These are phyloP conservation scores for Megastigmus dorsalis DNA, from an alignment of 2,888 invertebrate genomes.

Conservation along the genomic window DNA sequence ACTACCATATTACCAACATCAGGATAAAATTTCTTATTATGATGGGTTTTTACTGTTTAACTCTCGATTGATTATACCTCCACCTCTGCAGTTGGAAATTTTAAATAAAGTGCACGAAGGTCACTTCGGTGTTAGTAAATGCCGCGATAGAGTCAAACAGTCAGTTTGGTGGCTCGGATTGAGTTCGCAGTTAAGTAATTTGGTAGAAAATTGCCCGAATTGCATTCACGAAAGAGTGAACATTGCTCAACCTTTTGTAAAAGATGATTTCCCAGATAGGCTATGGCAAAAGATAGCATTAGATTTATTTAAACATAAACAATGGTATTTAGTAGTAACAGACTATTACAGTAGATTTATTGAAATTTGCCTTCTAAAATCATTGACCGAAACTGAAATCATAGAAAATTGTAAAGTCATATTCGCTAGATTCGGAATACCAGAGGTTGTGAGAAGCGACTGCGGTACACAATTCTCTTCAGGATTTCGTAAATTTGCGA, in stretches of 20 bases:
- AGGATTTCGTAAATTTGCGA: conserved; percentile 49
- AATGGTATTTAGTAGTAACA: conserved; percentile 24
- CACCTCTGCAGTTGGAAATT: conserved; percentile 20
- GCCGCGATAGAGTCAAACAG: background rate
- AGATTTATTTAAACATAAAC: background rate
- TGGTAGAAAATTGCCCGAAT: background rate
- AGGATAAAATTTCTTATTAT: conserved; percentile 52
- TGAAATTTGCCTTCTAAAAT: conserved; percentile 51
- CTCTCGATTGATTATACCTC: conserved; percentile 57
- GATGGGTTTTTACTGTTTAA: conserved; percentile 55
- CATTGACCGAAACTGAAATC: conserved; percentile 41
- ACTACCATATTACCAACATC: conserved; percentile 50
- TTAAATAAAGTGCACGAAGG: background rate
- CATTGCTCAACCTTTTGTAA: conserved; percentile 12
- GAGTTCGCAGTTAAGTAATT: background rate
- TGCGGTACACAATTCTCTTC: too few species aligned
- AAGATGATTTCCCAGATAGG: too few species aligned
- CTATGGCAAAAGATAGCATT: too few species aligned
- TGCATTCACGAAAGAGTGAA: background rate
- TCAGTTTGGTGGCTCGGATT: background rate
- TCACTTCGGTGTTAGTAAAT: background rate
- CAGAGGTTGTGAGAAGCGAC: conserved; percentile 28
- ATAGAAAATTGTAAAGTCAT: conserved; percentile 27
- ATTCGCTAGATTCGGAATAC: conserved; percentile 44
- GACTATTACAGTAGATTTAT: conserved; percentile 59